These are phyloP conservation scores for Drymodes brunneopygia DNA, from an alignment of 2,113 vertebrate genomes.

Conservation along the genomic window DNA sequence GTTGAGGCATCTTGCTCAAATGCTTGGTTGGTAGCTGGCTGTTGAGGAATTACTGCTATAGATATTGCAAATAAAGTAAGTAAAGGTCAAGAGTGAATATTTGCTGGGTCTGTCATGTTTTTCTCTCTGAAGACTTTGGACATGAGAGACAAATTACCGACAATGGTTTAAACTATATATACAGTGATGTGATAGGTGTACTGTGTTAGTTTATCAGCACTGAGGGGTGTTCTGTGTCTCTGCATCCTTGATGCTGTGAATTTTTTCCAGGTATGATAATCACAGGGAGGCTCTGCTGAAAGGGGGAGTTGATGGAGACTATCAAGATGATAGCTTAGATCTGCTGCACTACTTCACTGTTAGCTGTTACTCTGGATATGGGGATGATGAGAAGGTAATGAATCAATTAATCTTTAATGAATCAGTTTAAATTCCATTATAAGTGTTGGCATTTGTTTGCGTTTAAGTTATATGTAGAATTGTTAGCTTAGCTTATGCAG, in stretches of 20 bases:
- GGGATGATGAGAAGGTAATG: conserved; percentile 88
- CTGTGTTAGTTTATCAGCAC: neutral
- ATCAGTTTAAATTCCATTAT: neutral
- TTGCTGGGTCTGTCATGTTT: neutral
- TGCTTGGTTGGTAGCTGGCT: neutral
- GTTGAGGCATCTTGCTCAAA: neutral
- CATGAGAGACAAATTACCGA: neutral
- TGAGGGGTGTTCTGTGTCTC: neutral
- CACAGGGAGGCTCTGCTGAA: conserved; percentile 92
- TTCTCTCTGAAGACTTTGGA: neutral
- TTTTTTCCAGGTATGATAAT: conserved; percentile 88
- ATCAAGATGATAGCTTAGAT: conserved; percentile 90
- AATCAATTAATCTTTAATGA: neutral
- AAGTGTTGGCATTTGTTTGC: neutral
- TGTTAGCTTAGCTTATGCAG: neutral
- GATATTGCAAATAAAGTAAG: neutral
- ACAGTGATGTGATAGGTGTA: neutral
- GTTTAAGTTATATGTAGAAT: neutral
- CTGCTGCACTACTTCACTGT: conserved; percentile 91
- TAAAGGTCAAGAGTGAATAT: neutral
- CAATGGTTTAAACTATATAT: neutral
- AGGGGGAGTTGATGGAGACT: conserved; percentile 86
- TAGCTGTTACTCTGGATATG: conserved; percentile 91
- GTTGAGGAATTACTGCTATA: neutral
- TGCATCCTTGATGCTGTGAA: neutral